Conservation (phyloP, 2,888 invertebrate genomes). For the Harpagoxenus sublaevis region DNA sequence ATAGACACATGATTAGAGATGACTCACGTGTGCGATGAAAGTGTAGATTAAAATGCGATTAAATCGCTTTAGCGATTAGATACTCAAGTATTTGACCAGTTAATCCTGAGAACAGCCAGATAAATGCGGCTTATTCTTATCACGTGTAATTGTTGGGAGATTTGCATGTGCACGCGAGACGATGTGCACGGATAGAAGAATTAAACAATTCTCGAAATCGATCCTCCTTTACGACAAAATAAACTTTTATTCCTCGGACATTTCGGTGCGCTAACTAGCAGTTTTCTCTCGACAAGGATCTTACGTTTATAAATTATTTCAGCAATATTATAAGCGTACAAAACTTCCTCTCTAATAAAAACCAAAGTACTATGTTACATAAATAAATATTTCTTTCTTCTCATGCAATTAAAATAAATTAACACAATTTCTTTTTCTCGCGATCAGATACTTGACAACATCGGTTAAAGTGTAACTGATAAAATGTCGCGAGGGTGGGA, state of each 20-base stretch:
- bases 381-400: not conserved
- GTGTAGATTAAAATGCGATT: constrained; percentile 11
- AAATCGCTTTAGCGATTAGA: constrained; percentile 5
- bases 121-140: constrained; percentile 37
- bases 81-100: constrained; percentile 15
- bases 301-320: not conserved
- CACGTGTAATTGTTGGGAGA: constrained; percentile 29
- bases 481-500: not conserved
- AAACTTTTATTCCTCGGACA: not conserved
- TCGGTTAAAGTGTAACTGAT: not conserved
- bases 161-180: constrained; percentile 38
- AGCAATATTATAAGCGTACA: not conserved
- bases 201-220: not conserved
- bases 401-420: not conserved
- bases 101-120: constrained; percentile 11
- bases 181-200: not conserved
- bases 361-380: not conserved
- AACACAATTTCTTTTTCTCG: not conserved
- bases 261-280: not conserved
- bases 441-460: not conserved
- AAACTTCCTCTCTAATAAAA: not conserved
- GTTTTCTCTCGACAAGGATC: not conserved
- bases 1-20: not conserved
- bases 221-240: not conserved
- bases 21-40: constrained; percentile 13